phyloP scores from a whole-genome alignment of 37 sponge, comb jelly and placozoan genomes.

The Geodia barretti region DNA sequence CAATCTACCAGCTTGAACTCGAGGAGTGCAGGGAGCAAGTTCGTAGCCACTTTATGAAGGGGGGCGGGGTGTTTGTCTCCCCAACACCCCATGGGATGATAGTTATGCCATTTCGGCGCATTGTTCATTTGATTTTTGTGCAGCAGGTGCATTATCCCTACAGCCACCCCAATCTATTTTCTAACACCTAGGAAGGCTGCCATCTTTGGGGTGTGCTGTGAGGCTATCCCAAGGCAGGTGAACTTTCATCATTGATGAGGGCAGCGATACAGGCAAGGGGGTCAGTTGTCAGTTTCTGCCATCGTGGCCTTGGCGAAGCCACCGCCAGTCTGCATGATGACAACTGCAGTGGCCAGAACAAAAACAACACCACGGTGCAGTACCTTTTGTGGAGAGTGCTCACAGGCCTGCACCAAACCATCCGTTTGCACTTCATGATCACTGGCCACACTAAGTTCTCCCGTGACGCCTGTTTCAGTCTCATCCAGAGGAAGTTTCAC shows the following conservation, averaged over 20 bases:
- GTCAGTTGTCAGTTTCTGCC: background rate
- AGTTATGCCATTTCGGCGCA: too few relatives aligned
- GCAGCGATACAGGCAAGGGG: too few relatives aligned
- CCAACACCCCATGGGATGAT: too few relatives aligned
- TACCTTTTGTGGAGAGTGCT: constrained; percentile 10
- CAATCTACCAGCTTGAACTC: too few relatives aligned
- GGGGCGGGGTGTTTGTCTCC: too few relatives aligned
- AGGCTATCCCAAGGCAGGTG: background rate
- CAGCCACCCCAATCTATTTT: background rate
- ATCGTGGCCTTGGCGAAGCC: background rate
- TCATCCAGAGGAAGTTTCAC: background rate
- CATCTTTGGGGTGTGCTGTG: background rate
- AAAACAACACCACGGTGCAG: constrained; percentile 16
- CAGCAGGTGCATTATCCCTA: too few relatives aligned
- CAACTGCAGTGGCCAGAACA: constrained; percentile 33
- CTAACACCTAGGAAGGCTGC: background rate
- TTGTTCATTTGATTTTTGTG: too few relatives aligned
- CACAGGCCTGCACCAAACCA: constrained; percentile 3
- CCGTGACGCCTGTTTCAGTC: background rate
- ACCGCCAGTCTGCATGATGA: constrained; percentile 15
- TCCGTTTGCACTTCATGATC: background rate
- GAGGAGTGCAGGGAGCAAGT: too few relatives aligned
- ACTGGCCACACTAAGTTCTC: background rate
- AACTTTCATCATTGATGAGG: too few relatives aligned
- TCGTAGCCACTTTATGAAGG: too few relatives aligned